Conservation (phyloP, 2,888 invertebrate genomes). For the Physocephala rufipes region DNA sequence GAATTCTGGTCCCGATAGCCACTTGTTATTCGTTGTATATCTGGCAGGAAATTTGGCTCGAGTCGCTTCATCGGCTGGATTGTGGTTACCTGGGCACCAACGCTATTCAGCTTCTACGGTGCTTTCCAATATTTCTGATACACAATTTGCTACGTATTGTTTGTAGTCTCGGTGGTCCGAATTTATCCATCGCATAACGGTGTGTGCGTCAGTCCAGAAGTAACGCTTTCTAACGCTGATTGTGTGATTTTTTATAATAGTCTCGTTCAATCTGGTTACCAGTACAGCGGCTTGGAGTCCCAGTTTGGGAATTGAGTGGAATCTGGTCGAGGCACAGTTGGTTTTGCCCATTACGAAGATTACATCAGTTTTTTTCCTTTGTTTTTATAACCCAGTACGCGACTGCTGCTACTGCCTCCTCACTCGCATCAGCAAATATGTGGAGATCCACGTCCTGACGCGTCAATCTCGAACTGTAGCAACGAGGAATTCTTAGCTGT, state of each 20-base stretch:
- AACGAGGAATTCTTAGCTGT: constrained; percentile 23
- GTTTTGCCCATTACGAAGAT: constrained; percentile 42
- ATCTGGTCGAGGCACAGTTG: constrained; percentile 37
- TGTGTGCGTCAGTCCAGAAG: neutral
- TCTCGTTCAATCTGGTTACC: constrained; percentile 32
- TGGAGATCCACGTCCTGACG: constrained; percentile 35
- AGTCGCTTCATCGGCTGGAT: constrained; percentile 3
- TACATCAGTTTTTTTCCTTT: constrained; percentile 25
- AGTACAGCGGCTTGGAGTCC: constrained; percentile 38
- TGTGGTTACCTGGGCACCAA: constrained; percentile 44
- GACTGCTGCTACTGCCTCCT: constrained; percentile 45
- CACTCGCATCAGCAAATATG: constrained; percentile 42
- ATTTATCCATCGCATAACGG: neutral
- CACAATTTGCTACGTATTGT: constrained; percentile 27
- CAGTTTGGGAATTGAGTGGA: constrained; percentile 33
- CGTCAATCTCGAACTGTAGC: constrained; percentile 26
- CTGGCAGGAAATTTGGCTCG: neutral
- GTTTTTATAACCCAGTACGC: constrained; percentile 39
- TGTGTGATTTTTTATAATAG: neutral
- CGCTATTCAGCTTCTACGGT: constrained; percentile 44
- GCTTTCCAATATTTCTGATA: constrained; percentile 44
- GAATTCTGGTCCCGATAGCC: neutral
- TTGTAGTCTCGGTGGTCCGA: neutral
- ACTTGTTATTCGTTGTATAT: neutral
- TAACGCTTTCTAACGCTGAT: neutral